phyloP scores from a whole-genome alignment of 2,797 vertebrate species.

The Bovichtus diacanthus region DNA sequence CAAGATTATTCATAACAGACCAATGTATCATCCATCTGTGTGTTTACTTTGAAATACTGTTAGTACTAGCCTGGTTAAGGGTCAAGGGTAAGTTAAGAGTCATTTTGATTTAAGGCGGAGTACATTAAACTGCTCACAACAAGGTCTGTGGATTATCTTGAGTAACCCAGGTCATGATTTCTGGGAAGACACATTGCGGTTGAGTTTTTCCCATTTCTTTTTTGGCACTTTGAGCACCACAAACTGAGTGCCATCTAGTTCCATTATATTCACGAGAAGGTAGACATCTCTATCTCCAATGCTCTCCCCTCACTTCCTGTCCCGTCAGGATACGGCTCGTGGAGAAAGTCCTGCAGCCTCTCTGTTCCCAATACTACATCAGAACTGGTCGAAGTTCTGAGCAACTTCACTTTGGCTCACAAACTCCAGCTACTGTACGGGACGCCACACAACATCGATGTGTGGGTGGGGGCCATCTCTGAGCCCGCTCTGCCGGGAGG shows the following conservation, averaged over 20 bases:
- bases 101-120: too few relatives aligned
- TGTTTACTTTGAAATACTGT: background rate
- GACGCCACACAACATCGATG: conserved; percentile 84
- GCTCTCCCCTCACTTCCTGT: background rate
- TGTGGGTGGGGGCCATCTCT: conserved; percentile 88
- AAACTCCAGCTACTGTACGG: conserved; percentile 86
- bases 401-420: conserved; percentile 77
- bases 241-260: too few relatives aligned
- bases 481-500: conserved; percentile 82
- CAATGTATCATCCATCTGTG: background rate
- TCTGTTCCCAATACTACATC: conserved; percentile 77
- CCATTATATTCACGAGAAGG: too few relatives aligned
- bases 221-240: too few relatives aligned
- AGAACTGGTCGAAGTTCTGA: conserved; percentile 80
- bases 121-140: too few relatives aligned
- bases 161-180: too few relatives aligned
- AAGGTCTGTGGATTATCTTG: too few relatives aligned
- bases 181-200: too few relatives aligned
- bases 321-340: conserved; percentile 81
- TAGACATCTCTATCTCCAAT: background rate
- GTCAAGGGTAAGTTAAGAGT: too few relatives aligned
- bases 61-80: too few relatives aligned
- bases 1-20: background rate
- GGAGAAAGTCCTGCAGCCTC: conserved; percentile 84
- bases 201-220: too few relatives aligned